A percentile compares a stretch with the other conserved stretches of the same genome.
Evolutionary conservation across 2,888 invertebrate species (phyloP).

Genomic region (Apodemia mormo): DNA sequence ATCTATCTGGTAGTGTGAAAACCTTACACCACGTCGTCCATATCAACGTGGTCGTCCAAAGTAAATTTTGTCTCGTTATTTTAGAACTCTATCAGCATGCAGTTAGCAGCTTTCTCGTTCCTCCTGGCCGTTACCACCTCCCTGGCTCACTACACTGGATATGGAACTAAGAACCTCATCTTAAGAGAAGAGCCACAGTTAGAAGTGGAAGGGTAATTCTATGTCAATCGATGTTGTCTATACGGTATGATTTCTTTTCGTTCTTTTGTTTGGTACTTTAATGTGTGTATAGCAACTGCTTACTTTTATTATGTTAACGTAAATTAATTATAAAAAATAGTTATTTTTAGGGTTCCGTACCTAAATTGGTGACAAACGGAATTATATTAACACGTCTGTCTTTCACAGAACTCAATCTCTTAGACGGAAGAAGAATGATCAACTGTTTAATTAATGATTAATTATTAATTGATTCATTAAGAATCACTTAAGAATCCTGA

Average conservation of each 20-base stretch:
- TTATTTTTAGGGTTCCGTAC: too few relatives aligned
- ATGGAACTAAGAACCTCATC: slow-evolving; percentile 55
- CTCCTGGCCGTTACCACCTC: slow-evolving; percentile 49
- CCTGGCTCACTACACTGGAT: slow-evolving; percentile 58
- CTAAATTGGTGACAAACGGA: too few relatives aligned
- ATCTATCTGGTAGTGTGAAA: too few relatives aligned
- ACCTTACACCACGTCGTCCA: not conserved
- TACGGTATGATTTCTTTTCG: slow-evolving; percentile 28
- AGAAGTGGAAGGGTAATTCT: slow-evolving; percentile 50
- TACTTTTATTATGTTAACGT: too few relatives aligned
- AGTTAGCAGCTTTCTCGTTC: slow-evolving; percentile 49
- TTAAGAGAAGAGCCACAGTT: slow-evolving; percentile 54
- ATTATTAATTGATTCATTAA: too few relatives aligned
- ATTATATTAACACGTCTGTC: too few relatives aligned
- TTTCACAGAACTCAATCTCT: too few relatives aligned
- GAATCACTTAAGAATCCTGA: too few relatives aligned
- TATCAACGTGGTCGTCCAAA: not conserved
- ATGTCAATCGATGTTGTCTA: slow-evolving; percentile 34
- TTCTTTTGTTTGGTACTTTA: slow-evolving; percentile 15
- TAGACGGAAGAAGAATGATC: too few relatives aligned
- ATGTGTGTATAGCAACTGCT: too few relatives aligned
- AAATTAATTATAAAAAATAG: too few relatives aligned
- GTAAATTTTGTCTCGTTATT: slow-evolving; percentile 7
- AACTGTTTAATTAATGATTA: too few relatives aligned
- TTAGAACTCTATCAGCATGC: slow-evolving; percentile 58